Evolutionary conservation across 2,113 vertebrate species (phyloP), one percentile per base, ranked within the genome.

Genomic region (Eublepharis macularius): DNA sequence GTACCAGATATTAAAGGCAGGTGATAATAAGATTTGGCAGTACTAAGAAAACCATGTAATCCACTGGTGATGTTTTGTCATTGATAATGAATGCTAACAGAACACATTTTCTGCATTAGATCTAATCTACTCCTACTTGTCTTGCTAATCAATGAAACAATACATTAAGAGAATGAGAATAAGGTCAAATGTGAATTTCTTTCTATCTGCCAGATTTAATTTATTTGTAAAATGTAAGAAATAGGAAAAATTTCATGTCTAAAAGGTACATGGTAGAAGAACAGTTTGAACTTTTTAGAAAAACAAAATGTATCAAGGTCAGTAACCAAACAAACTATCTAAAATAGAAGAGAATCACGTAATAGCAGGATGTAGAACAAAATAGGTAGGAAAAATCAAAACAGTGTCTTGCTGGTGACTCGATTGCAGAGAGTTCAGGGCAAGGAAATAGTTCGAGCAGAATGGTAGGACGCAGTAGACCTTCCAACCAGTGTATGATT

Each of bases 21-120:
- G 51, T 75, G 81, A 63, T 83, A 83, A 14, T n/a, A 32, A 83
- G 72, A 83, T 47, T 63, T 75, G 81, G 72, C 54, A 65, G 51
- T 19, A 45, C 4, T 75, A 75, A 34, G 70, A 75, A 69, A 81
- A 81, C 65, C 34, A 81, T 69, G 65, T 51, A 81, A 63, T 45
- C 39, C 19, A 26, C 14, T 43, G 36, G 4, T 60, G 70, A 83
- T 26, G 70, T 75, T 63, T 83, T 45, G 72, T 83, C 70, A 83
- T 54, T 75, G 51, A 57, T 63, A 74, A 45, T 45, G 45, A 83
- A 63, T 75, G 81, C 17, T 45, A 74, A 74, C 70, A 43, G 51
- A 65, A 47, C 39, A 82, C 69, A 75, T 75, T 83, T 83, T 63
- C 32, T 74, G 54, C 54, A n/a, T 75, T 75, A 45, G 70, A 75